These are phyloP conservation scores for Keiferia lycopersicella DNA, from an alignment of 2,888 invertebrate species.

Conservation along the genomic window DNA sequence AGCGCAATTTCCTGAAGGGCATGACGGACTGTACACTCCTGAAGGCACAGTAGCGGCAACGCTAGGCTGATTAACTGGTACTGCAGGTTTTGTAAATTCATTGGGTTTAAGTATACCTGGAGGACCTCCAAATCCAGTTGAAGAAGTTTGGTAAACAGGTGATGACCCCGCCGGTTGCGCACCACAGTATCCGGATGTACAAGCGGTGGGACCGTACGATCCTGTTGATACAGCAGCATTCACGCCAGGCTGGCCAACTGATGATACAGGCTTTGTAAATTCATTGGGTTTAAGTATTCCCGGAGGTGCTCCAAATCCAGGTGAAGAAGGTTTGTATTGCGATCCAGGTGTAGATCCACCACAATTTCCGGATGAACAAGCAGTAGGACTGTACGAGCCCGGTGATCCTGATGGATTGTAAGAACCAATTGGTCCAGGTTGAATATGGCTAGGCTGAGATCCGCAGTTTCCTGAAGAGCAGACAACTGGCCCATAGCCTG, in stretches of 20 bases:
- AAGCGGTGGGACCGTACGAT: constrained; percentile 15
- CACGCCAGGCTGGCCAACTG: constrained; percentile 2
- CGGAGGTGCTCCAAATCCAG: constrained; percentile 41
- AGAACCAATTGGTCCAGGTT: constrained; percentile 15
- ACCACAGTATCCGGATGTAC: constrained; percentile 34
- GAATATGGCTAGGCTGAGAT: neutral
- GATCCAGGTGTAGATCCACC: constrained; percentile 13
- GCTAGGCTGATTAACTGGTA: neutral
- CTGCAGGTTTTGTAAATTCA: constrained; percentile 20
- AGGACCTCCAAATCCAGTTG: constrained; percentile 40
- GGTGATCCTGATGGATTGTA: constrained; percentile 22
- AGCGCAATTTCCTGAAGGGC: constrained; percentile 33
- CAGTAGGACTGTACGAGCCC: constrained; percentile 9
- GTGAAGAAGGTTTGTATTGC: constrained; percentile 6
- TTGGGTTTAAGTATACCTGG: constrained; percentile 36
- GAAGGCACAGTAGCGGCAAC: neutral
- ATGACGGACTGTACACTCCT: constrained; percentile 21
- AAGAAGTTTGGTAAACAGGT: constrained; percentile 2
- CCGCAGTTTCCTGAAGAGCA: constrained; percentile 26
- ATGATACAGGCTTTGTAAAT: constrained; percentile 20
- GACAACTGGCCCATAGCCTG: neutral
- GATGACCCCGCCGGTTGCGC: constrained; percentile 17
- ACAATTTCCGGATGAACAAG: constrained; percentile 34
- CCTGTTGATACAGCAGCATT: constrained; percentile 19
- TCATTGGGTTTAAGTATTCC: constrained; percentile 36